Conservation (phyloP, 2,113 vertebrate species). For the Bagarius yarrelli region DNA sequence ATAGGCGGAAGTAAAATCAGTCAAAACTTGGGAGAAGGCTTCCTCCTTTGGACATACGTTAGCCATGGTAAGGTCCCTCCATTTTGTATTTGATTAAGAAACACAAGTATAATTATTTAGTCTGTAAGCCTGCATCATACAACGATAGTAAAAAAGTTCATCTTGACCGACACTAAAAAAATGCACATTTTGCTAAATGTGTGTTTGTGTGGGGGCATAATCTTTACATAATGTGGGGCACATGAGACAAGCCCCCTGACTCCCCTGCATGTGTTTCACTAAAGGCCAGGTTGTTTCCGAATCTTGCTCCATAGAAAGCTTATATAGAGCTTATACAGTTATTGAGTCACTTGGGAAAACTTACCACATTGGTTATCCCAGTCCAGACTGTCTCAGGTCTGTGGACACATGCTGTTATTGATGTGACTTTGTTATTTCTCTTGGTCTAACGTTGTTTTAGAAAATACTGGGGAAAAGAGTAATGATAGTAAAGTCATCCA, state of each 20-base stretch:
- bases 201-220: neutral
- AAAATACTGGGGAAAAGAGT: neutral
- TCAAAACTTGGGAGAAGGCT: no score
- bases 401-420: slow-evolving; percentile 9
- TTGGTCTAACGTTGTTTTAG: slow-evolving; percentile 2
- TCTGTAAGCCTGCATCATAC: no score
- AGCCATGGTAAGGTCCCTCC: no score
- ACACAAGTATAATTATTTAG: no score
- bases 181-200: no score
- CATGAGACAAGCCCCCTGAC: slow-evolving; percentile 12
- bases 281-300: slow-evolving; percentile 4
- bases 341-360: neutral
- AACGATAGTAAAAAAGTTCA: no score
- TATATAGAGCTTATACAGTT: neutral
- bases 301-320: neutral
- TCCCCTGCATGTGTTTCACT: slow-evolving; percentile 41
- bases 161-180: no score
- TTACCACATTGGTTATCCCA: neutral
- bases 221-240: slow-evolving; percentile 10
- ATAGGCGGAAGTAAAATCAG: no score
- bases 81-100: no score
- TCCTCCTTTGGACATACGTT: no score
- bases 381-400: neutral
- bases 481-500: neutral
- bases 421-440: neutral